Evolutionary conservation across 2,113 vertebrate genomes (phyloP).

Genomic region (Brevimyrus niger): DNA sequence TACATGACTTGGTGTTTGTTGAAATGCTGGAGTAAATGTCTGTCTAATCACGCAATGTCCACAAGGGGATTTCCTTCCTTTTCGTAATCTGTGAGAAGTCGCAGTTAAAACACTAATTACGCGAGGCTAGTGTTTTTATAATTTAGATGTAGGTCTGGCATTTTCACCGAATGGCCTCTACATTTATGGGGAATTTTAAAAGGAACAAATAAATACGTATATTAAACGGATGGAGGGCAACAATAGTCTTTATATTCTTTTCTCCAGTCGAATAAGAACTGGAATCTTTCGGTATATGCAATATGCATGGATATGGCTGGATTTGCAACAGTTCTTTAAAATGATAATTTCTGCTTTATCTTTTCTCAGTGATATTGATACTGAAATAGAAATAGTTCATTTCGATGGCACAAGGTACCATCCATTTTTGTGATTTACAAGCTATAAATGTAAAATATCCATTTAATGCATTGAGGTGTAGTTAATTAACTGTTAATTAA

Average conservation of each 20-base stretch:
- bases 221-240: background rate
- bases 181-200: background rate
- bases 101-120: background rate
- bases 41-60: background rate
- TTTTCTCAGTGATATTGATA: background rate
- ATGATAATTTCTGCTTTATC: background rate
- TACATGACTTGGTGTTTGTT: background rate
- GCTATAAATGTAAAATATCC: background rate
- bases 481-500: background rate
- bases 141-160: background rate
- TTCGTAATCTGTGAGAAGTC: background rate
- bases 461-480: background rate
- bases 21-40: background rate
- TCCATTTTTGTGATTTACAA: background rate
- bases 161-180: background rate
- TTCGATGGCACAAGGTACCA: background rate
- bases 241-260: background rate
- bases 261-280: background rate
- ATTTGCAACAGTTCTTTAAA: background rate
- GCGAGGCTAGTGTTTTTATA: background rate
- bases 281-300: background rate
- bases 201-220: background rate
- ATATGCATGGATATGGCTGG: background rate
- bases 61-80: background rate
- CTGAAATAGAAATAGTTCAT: background rate